Base-by-base conservation (phyloP, 2,113 vertebrate species). In the Urocynchramus pylzowi region DNA sequence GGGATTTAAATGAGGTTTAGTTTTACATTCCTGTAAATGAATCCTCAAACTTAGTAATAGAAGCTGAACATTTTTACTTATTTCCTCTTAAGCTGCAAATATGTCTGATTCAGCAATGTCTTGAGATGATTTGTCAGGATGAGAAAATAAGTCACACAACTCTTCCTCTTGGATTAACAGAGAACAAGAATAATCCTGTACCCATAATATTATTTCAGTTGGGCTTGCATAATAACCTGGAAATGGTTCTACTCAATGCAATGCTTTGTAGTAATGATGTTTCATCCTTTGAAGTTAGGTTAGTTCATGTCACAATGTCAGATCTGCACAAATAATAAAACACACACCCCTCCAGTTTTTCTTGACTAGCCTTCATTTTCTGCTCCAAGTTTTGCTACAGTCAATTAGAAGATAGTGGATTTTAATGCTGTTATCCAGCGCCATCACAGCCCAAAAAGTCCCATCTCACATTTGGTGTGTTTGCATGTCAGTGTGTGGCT, bases 121-220 rank as follows among this genome's bases (percentile, higher is more conserved):
- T 96, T 94, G 65, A 84, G 90, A 63, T 90, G 89, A 95, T 82
- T 94, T 96, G 78, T 94, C 90, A 95, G 78, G 77, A 93, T 94
- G 87, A 93, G 90, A 97, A 91, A 88, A 90, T 87, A 95, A 96
- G 89, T 96, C 90, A 90, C 56, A 88, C 69, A 28, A 13, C 28
- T 92, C 67, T 96, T 95, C 90, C 84, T 91, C 22, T 69, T 92
- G 49, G 50, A 80, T 95, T 96, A 96, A 84, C 61, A 67, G 60
- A 56, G 82, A 95, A 83, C 63, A 85, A 75, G 53, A 92, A 65
- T 89, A 92, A 96, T 86, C 54, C 52, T 84, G 63, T 92, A 80
- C 60, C 52, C 68, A 56, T 77, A 88, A 81, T 96, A 84, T 93
- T 93, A 77, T 88, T 96, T 94, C 91, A 95, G 71, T 95, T 93